A percentile compares a stretch with the other conserved stretches of the same genome.
Evolutionary conservation across 2,888 invertebrate genomes (phyloP).

Genomic region (Pachydiplax longipennis): DNA sequence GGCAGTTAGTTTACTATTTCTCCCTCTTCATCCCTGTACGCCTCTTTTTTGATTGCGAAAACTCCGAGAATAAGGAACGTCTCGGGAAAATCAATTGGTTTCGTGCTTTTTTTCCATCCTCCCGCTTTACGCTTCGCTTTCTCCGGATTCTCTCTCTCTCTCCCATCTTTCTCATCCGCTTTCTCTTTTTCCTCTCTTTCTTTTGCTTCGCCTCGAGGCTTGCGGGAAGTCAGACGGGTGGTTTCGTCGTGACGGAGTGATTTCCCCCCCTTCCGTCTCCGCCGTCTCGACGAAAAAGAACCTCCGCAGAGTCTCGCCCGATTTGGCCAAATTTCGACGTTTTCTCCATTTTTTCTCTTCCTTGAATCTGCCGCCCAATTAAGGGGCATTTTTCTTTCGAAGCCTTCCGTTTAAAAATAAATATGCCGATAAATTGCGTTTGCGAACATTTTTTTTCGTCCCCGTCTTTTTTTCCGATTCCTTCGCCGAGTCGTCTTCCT

Average conservation of each 20-base stretch:
- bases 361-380: conserved; percentile 23
- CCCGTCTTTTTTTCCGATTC: not conserved
- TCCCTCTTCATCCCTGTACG: not conserved
- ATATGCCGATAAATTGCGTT: not conserved
- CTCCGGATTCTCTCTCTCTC: conserved; percentile 53
- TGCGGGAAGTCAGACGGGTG: conserved; percentile 53
- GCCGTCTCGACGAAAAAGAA: conserved; percentile 17
- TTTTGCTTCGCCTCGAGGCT: conserved; percentile 47
- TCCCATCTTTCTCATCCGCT: conserved; percentile 48
- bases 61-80: not conserved
- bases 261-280: conserved; percentile 61
- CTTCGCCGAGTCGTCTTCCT: not conserved
- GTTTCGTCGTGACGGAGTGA: conserved; percentile 55
- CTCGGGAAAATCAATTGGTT: not conserved
- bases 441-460: not conserved
- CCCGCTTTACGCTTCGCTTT: not conserved
- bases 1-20: not conserved
- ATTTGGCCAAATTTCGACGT: conserved; percentile 28
- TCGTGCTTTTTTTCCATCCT: not conserved
- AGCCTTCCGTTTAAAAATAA: conserved; percentile 13
- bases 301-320: conserved; percentile 7
- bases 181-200: conserved; percentile 49
- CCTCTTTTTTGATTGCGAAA: not conserved
- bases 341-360: not conserved
- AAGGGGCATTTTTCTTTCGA: not conserved